Evolutionary conservation across 1,140 invertebrate genomes (phyloP).

Genomic region (Drosophila nannoptera): DNA sequence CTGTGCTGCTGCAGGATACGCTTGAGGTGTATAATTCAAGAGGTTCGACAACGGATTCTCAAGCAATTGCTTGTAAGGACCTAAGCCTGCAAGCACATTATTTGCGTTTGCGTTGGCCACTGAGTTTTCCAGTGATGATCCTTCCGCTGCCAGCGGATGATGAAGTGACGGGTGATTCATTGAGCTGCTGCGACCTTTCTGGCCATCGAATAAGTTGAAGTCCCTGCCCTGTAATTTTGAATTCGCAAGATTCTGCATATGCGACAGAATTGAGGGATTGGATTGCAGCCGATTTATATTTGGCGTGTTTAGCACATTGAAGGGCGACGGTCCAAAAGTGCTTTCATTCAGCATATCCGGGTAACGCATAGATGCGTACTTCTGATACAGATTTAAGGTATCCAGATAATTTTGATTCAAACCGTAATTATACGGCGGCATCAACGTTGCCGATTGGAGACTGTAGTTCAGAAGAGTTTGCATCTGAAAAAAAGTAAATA

Average conservation of each 20-base stretch:
- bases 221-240: slow-evolving; percentile 21
- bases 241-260: slow-evolving; percentile 19
- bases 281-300: slow-evolving; percentile 24
- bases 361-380: slow-evolving; percentile 37
- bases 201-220: slow-evolving; percentile 29
- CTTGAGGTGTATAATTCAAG: slow-evolving; percentile 32
- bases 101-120: slow-evolving; percentile 12
- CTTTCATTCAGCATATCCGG: slow-evolving; percentile 38
- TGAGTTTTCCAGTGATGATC: slow-evolving; percentile 8
- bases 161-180: slow-evolving; percentile 17
- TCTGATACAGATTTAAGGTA: slow-evolving; percentile 46
- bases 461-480: slow-evolving; percentile 54
- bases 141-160: slow-evolving; percentile 15
- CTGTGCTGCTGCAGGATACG: slow-evolving; percentile 14
- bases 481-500: slow-evolving; percentile 44
- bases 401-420: slow-evolving; percentile 53
- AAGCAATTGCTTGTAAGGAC: slow-evolving; percentile 38
- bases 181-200: slow-evolving; percentile 14
- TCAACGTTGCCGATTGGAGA: slow-evolving; percentile 38
- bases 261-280: slow-evolving; percentile 33
- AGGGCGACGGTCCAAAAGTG: slow-evolving; percentile 15
- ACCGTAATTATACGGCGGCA: slow-evolving; percentile 41
- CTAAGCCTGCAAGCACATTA: slow-evolving; percentile 29
- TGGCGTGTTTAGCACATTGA: slow-evolving; percentile 14
- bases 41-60: slow-evolving; percentile 34